Conservation (phyloP, 1,140 invertebrate genomes). For the Ridgeia piscesae region DNA sequence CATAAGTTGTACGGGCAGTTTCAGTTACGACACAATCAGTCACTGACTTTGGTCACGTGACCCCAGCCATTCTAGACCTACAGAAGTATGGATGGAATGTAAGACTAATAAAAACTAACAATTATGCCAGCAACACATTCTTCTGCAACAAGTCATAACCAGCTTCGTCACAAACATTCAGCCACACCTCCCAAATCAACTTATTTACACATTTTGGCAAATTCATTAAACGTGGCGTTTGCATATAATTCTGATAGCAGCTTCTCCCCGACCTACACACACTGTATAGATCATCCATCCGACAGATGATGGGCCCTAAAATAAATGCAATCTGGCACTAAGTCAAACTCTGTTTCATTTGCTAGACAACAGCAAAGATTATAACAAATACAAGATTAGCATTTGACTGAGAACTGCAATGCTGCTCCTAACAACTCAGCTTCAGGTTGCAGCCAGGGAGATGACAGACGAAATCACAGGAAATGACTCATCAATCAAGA, state of each 20-base stretch:
- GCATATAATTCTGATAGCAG: not conserved
- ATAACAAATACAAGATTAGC: not conserved
- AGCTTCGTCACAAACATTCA: not conserved
- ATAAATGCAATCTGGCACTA: not conserved
- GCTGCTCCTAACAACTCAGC: not conserved
- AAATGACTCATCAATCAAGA: not conserved
- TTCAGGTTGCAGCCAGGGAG: not conserved
- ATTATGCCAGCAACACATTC: not conserved
- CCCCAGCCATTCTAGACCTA: not conserved
- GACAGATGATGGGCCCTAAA: not conserved
- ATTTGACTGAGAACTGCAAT: not conserved
- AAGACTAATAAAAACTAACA: not conserved
- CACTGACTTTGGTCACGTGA: no score
- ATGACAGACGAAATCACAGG: not conserved
- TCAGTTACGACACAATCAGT: no score
- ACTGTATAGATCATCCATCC: not conserved
- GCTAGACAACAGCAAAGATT: not conserved
- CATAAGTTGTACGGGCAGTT: no score
- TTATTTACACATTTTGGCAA: not conserved
- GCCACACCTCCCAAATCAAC: not conserved
- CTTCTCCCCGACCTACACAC: not conserved
- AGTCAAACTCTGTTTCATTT: not conserved
- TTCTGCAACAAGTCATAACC: not conserved
- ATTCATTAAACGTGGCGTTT: not conserved
- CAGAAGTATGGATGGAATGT: not conserved